Base-by-base conservation (phyloP, 1,140 invertebrate species). In the Argopecten irradians region DNA sequence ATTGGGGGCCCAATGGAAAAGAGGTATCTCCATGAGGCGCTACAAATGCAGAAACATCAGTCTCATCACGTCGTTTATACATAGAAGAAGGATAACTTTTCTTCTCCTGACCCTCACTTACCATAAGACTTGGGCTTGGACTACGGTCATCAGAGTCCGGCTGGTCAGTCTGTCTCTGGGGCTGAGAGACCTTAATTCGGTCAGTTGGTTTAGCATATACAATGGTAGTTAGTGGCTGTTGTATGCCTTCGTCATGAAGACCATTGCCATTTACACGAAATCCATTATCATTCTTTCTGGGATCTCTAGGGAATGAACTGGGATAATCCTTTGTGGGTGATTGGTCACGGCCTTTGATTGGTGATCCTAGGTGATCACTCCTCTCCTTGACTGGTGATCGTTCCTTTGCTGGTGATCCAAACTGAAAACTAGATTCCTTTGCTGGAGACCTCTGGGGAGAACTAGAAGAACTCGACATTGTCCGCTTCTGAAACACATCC, bases 181-280 rank as follows among this genome's bases (percentile, higher is more conserved):
- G 89, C 84, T 89, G 82, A 3, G 92, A 88, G 14, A 91, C 89
- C 84, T 86, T 89, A n/a, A 94, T 94, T 22, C 91, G 83, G 85
- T 94, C 93, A 84, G 90, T 91, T 84, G 93, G 93, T 88, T 92
- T 92, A 46, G 93, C 93, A 93, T 92, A 93, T 16, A 94, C 90
- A 46, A 93, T 92, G 14, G 93, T 93, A 86, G 92, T 93, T 32
- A 55, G 85, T 22, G 92, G 91, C 16, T 88, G 55, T 55, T 55
- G 22, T 34, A 88, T 33, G 22, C n/a, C 55, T 28, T 71, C 55
- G 28, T 71, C 55, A 71, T 71, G 55, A 71, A 71, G 22, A 71
- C 55, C 55, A 71, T 71, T 71, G n/a, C 55, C 55, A 71, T 71
- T 71, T 16, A 71, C 55, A 71, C 55, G n/a, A 71, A 28, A 71